Conservation (phyloP, 2,797 vertebrate species). For the Momotus momota region DNA sequence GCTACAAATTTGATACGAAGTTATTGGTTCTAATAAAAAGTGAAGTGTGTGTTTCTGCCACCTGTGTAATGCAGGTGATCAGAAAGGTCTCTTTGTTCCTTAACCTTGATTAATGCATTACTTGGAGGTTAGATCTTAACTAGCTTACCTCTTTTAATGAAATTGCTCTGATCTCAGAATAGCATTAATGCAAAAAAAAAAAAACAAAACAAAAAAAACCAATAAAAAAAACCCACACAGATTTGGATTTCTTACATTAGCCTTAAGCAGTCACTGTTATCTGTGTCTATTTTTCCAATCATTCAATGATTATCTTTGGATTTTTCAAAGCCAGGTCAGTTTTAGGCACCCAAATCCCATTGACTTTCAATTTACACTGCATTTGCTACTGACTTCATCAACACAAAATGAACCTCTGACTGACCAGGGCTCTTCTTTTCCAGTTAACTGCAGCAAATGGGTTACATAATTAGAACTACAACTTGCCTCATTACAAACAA, state of each 20-base stretch:
- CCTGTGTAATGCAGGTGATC: not conserved
- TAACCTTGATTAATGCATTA: not conserved
- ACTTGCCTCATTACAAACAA: constrained; percentile 43
- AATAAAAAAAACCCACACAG: not conserved
- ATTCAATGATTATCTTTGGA: not conserved
- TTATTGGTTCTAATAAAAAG: not conserved
- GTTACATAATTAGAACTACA: constrained; percentile 25
- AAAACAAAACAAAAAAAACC: not conserved
- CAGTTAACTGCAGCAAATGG: constrained; percentile 28
- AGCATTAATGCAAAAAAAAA: not conserved
- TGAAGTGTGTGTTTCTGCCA: not conserved
- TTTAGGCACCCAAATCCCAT: not conserved
- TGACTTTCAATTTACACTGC: not conserved
- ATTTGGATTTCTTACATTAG: constrained; percentile 24
- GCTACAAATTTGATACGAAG: not conserved
- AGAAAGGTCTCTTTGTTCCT: not conserved
- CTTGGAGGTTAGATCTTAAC: not conserved
- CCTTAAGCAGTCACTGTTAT: not conserved
- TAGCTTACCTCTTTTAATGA: constrained; percentile 8
- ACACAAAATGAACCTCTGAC: not conserved
- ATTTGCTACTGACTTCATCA: not conserved
- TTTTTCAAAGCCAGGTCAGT: constrained; percentile 5
- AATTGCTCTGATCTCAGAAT: constrained; percentile 10
- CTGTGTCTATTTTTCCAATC: not conserved
- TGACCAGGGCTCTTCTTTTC: constrained; percentile 6